Conservation (phyloP, 1,140 invertebrate genomes). For the Bombus huntii region DNA sequence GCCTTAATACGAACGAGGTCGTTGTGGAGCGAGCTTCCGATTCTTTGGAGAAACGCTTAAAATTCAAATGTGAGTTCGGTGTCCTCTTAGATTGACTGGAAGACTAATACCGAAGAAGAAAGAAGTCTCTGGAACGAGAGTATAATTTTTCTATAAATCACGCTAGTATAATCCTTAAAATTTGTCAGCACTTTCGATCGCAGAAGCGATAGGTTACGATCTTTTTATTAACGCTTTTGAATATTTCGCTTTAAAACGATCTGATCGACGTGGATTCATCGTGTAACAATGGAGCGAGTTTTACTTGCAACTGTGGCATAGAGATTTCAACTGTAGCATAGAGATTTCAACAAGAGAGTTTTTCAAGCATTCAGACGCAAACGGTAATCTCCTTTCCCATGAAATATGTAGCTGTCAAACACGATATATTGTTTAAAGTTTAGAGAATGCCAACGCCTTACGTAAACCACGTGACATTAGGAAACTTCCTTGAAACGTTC, state of each 20-base stretch:
- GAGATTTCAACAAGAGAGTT: neutral
- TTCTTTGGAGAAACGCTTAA: conserved; percentile 51
- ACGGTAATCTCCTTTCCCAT: neutral
- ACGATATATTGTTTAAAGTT: neutral
- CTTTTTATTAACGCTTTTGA: too few relatives aligned
- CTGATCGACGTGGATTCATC: neutral
- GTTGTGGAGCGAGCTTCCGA: conserved; percentile 49
- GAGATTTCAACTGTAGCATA: neutral
- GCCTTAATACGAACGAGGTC: conserved; percentile 62
- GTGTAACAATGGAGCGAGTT: neutral
- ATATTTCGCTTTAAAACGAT: too few relatives aligned
- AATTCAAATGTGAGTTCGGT: conserved; percentile 62
- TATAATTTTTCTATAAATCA: conserved; percentile 20
- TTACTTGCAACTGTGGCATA: neutral
- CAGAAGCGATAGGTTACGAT: neutral
- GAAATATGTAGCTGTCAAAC: neutral
- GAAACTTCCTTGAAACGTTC: too few relatives aligned
- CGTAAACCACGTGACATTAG: too few relatives aligned
- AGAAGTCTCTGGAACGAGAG: conserved; percentile 11
- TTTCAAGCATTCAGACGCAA: neutral
- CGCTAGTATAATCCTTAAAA: neutral
- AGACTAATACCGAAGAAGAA: conserved; percentile 11
- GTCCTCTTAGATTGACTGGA: conserved; percentile 33
- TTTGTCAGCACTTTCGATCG: neutral
- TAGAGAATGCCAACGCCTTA: neutral